Evolutionary conservation across 1,140 invertebrate genomes (phyloP).

Genomic region (Brachionus paranguensis): DNA sequence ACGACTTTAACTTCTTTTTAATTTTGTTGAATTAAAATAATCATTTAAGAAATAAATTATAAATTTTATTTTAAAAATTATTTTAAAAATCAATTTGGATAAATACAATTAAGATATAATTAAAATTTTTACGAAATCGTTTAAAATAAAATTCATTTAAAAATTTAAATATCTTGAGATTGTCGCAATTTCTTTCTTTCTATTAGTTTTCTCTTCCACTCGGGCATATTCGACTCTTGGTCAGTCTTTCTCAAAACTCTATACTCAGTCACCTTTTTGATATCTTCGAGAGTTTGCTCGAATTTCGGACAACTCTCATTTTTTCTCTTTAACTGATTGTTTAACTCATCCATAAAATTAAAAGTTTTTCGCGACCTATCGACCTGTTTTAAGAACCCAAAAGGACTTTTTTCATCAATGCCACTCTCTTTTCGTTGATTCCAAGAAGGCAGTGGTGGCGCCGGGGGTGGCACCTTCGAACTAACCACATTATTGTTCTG

Average conservation of each 20-base stretch:
- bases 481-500: not conserved
- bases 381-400: not conserved
- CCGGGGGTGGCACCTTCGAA: not conserved
- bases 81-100: not conserved
- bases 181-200: not conserved
- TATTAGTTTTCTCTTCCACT: not conserved
- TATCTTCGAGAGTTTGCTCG: not conserved
- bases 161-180: constrained; percentile 1
- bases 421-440: not conserved
- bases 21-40: too few species aligned
- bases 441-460: not conserved
- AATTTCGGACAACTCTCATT: not conserved
- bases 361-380: not conserved
- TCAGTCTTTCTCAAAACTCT: not conserved
- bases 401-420: not conserved
- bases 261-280: constrained; percentile 20
- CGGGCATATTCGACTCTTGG: not conserved
- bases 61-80: not conserved
- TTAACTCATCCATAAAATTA: constrained; percentile 21
- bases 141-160: not conserved
- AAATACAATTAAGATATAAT: not conserved
- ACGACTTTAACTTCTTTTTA: too few species aligned
- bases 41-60: too few species aligned
- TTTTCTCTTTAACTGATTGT: not conserved
- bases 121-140: not conserved